phyloP scores from a whole-genome alignment of 2,888 invertebrate species.

The Elmis aenea region DNA sequence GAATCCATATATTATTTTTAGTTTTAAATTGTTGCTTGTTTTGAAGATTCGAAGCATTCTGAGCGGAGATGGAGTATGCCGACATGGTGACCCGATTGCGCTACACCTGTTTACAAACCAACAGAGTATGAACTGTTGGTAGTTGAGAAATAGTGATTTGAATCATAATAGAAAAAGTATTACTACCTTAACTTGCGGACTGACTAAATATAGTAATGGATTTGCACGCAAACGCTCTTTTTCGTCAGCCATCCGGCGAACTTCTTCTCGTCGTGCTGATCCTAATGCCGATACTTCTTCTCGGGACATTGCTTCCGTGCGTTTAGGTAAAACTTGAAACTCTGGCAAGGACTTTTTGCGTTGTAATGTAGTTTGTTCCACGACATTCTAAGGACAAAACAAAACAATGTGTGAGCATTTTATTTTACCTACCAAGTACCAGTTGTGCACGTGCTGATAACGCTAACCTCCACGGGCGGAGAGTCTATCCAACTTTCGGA shows the following conservation, averaged over 20 bases:
- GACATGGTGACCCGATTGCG: conserved; percentile 11
- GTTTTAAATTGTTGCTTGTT: conserved; percentile 4
- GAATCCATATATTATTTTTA: conserved; percentile 9
- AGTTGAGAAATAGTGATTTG: no score
- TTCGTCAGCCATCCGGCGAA: conserved; percentile 86
- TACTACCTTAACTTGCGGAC: conserved; percentile 97
- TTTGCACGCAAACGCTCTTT: conserved; percentile 89
- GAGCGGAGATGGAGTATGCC: not conserved
- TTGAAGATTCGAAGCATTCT: conserved; percentile 2
- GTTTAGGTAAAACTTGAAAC: conserved; percentile 77
- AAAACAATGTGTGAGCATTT: conserved; percentile 16
- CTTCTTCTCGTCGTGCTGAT: conserved; percentile 89
- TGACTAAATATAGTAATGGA: conserved; percentile 91
- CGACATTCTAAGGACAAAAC: conserved; percentile 61
- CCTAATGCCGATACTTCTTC: conserved; percentile 94
- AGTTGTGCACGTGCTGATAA: conserved; percentile 2
- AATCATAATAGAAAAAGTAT: no score
- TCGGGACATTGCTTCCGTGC: conserved; percentile 80
- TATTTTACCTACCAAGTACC: conserved; percentile 5
- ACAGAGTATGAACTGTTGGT: conserved; percentile 19
- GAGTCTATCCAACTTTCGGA: conserved; percentile 88
- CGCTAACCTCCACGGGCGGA: conserved; percentile 76
- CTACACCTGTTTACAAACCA: conserved; percentile 8
- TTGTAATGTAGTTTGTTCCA: conserved; percentile 74
- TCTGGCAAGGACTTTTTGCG: conserved; percentile 97